A percentile compares a stretch with the other conserved stretches of the same genome.
These are phyloP conservation scores for Abrostola triplasia DNA, from an alignment of 2,888 invertebrate genomes.

Conservation along the genomic window DNA sequence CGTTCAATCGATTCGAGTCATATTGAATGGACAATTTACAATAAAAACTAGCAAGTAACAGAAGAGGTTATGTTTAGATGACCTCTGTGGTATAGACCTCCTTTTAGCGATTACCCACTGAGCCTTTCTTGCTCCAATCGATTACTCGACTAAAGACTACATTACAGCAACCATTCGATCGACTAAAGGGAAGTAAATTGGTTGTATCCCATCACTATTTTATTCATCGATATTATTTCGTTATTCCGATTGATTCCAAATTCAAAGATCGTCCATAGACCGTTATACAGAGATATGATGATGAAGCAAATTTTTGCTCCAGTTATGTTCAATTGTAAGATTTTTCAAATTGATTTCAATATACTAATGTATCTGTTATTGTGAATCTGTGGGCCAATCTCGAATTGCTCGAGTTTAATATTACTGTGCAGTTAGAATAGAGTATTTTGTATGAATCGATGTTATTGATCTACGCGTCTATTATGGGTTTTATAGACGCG, in stretches of 20 bases:
- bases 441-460: conserved; percentile 26
- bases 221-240: conserved; percentile 53
- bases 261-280: conserved; percentile 55
- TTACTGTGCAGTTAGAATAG: conserved; percentile 20
- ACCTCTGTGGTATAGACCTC: no score
- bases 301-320: conserved; percentile 74
- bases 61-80: no score
- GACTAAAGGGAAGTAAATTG: conserved; percentile 36
- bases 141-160: conserved; percentile 17
- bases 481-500: conserved; percentile 8
- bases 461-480: conserved; percentile 19
- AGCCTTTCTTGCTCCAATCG: conserved; percentile 7
- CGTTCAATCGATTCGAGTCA: no score
- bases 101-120: no score
- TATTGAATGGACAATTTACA: no score
- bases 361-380: conserved; percentile 49
- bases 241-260: conserved; percentile 71
- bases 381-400: conserved; percentile 34
- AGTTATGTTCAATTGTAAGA: conserved; percentile 74
- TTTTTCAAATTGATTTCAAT: conserved; percentile 71
- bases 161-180: conserved; percentile 20
- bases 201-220: conserved; percentile 40
- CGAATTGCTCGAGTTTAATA: conserved; percentile 31
- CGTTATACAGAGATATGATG: conserved; percentile 73
- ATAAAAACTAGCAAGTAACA: no score